Conservation (phyloP, 1,140 invertebrate genomes). For the Neocloeon triangulifer region DNA sequence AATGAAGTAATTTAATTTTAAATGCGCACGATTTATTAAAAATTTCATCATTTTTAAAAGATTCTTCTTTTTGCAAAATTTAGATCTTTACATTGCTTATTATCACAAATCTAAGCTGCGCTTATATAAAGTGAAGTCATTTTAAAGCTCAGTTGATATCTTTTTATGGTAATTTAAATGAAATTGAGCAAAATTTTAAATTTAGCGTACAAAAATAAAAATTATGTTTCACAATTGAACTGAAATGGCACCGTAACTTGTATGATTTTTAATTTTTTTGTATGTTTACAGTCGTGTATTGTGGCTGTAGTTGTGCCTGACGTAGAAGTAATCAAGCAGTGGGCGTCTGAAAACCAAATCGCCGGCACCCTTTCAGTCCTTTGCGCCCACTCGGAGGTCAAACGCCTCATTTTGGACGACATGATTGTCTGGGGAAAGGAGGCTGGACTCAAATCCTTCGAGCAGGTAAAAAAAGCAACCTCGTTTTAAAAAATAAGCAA, state of each 20-base stretch:
- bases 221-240: no score
- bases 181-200: no score
- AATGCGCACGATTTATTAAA: no score
- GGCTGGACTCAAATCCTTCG: conserved; percentile 81
- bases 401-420: conserved; percentile 74
- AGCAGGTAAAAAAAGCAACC: conserved; percentile 47
- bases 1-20: conserved; percentile 6
- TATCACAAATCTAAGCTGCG: conserved; percentile 4
- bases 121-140: no score
- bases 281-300: conserved; percentile 57
- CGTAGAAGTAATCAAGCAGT: conserved; percentile 73
- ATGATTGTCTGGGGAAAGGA: conserved; percentile 71
- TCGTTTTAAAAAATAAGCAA: conserved; percentile 5
- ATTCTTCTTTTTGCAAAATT: no score
- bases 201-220: no score
- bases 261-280: conserved; percentile 8
- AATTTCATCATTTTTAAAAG: not conserved
- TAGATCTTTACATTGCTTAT: no score
- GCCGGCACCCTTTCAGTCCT: conserved; percentile 68
- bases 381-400: conserved; percentile 68
- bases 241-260: conserved; percentile 2
- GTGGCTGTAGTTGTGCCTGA: conserved; percentile 89
- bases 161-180: no score
- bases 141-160: no score
- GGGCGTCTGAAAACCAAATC: conserved; percentile 67